These are phyloP conservation scores for Onychostoma macrolepis DNA, from an alignment of 2,113 vertebrate genomes.

Conservation along the genomic window DNA sequence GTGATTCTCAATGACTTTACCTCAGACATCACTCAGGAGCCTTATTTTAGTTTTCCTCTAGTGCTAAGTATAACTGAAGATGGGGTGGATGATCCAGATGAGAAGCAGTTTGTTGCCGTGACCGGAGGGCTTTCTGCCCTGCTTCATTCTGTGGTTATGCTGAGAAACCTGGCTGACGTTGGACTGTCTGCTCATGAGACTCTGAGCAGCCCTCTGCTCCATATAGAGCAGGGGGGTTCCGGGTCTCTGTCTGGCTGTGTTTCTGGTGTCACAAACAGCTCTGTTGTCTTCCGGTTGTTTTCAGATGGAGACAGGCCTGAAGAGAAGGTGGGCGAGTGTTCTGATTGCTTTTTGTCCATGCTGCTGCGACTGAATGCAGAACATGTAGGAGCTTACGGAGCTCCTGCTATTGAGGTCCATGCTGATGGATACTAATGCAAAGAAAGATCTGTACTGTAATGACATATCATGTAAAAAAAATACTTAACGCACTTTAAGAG, in stretches of 20 bases:
- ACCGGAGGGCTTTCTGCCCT: conserved; percentile 61
- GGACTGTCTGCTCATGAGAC: conserved; percentile 57
- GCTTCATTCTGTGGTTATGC: conserved; percentile 47
- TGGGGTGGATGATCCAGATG: neutral
- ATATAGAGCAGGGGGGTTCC: conserved; percentile 19
- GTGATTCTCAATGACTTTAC: conserved; percentile 69
- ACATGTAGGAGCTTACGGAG: conserved; percentile 66
- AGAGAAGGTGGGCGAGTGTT: conserved; percentile 40
- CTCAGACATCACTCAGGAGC: neutral
- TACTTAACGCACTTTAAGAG: neutral
- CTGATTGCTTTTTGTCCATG: conserved; percentile 49
- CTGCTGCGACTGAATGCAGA: conserved; percentile 62
- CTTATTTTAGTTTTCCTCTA: conserved; percentile 68
- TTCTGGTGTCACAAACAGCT: conserved; percentile 44
- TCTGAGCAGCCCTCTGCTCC: conserved; percentile 37
- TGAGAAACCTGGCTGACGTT: conserved; percentile 60
- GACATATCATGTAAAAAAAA: neutral
- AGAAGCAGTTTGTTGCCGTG: conserved; percentile 63
- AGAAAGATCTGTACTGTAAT: neutral
- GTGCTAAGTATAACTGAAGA: conserved; percentile 53
- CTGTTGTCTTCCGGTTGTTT: conserved; percentile 40
- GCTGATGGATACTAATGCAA: conserved; percentile 64
- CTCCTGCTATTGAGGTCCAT: conserved; percentile 57
- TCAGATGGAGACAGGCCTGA: neutral
- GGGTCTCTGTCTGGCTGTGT: conserved; percentile 35